Evolutionary conservation across 2,888 invertebrate species (phyloP), one percentile per base, ranked within the genome.

Genomic region (Morinoia aosen): DNA sequence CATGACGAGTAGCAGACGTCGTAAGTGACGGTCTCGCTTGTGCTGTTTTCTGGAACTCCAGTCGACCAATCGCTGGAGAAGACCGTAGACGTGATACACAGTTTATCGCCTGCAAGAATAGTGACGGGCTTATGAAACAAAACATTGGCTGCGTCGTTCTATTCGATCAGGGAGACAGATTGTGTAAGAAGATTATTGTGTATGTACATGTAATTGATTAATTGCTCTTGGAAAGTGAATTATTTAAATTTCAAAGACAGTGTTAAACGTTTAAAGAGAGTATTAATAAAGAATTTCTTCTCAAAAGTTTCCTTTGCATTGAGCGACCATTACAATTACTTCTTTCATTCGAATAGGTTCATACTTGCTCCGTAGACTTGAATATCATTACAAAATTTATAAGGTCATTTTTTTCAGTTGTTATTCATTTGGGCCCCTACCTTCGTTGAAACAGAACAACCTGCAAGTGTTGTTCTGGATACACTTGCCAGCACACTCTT

Each of bases 1-100:
- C 90, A 90, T 0, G 90, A 90, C 39, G 90, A 90, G 90, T 90
- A 90, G 39, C 90, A 90, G 14, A 90, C 90, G 39, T 90, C 90
- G 90, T 90, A 90, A 39, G 90, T 90, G 40, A 16, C 90, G 7
- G 90, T 90, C 40, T 39, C 19, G 88, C 19, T 12, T 61, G 1
- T 2, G 76, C 12, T 76, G 48, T 40, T 19, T 40, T 10, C 40
- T 25, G 90, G 90, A 40, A 90, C 39, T 5, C 90, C 90, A 48
- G 40, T 14, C 16, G 39, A 90, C 90, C 90, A 90, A 40, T 90
- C 40, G 40, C 16, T 48, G 40, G 90, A 90, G 48, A 40, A 90
- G 48, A 90, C 90, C 10, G 76, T 33, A 39, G 90, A 90, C 33
- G 90, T 90, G 40, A 90, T 90, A 40, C 76, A 76, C 76, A 25